phyloP scores from a whole-genome alignment of 2,888 invertebrate species.

The Agriopis leucophaearia region DNA sequence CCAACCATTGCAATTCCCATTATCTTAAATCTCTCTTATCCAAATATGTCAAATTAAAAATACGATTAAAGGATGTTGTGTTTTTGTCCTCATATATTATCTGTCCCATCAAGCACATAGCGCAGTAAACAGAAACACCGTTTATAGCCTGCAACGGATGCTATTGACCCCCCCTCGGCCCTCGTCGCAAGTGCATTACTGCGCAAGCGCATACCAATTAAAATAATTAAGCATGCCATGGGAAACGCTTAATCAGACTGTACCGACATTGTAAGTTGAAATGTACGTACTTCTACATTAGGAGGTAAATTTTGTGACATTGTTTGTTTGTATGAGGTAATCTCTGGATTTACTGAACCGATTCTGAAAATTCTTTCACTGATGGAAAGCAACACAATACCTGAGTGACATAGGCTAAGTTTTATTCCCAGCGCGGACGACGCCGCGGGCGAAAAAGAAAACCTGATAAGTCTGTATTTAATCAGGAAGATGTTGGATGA shows the following conservation, averaged over 20 bases:
- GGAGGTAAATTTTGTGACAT: too few species aligned
- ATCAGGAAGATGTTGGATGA: too few species aligned
- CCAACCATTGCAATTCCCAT: too few species aligned
- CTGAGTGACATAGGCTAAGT: too few species aligned
- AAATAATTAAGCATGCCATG: constrained; percentile 66
- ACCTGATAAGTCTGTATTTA: too few species aligned
- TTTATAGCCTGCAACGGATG: constrained; percentile 39
- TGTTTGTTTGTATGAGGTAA: too few species aligned
- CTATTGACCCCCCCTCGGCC: constrained; percentile 61
- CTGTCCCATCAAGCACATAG: constrained; percentile 14
- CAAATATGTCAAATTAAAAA: neutral
- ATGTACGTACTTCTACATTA: neutral
- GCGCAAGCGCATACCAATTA: constrained; percentile 79
- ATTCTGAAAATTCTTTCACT: too few species aligned
- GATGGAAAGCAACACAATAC: too few species aligned
- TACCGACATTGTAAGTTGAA: neutral
- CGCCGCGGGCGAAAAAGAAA: too few species aligned
- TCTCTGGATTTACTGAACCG: too few species aligned
- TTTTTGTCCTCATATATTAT: neutral
- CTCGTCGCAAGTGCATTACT: constrained; percentile 49
- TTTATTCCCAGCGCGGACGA: too few species aligned
- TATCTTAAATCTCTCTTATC: too few species aligned
- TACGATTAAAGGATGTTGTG: neutral
- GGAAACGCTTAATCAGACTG: constrained; percentile 49
- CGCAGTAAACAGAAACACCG: constrained; percentile 5